Evolutionary conservation across 2,888 invertebrate genomes (phyloP), one percentile per base, ranked within the genome.

Genomic region (Eugnorisma glareosa): DNA sequence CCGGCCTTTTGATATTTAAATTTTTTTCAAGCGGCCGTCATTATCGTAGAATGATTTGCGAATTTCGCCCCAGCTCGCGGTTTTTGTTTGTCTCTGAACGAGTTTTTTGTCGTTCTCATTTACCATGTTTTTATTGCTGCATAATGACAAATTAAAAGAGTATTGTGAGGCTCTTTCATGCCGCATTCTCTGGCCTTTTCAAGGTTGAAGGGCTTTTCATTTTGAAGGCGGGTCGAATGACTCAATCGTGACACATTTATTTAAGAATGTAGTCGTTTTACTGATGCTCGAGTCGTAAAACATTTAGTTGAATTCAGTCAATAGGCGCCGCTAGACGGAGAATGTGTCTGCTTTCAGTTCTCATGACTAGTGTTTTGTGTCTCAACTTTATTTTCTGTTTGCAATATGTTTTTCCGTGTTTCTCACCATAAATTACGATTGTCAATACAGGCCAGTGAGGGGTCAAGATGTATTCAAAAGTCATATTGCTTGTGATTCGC

Each of bases 1-100:
- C 96, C 96, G 94, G 95, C 94, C 96, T 96, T 96, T 96, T 96
- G 96, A 96, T 96, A 96, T 96, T 96, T 96, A 96, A 96, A 95
- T 96, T 96, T 96, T 96, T 96, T 96, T 96, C 94, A 96, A 96
- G 96, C 96, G 96, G 93, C 94, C 95, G 91, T 96, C 96, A 96
- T 96, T 96, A 96, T 91, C 94, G 90, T 92, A 92, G 94, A 92
- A 96, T 96, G 96, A 96, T 96, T 95, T 96, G 96, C 96, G 95
- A 96, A 96, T 94, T 96, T 93, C 91, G 95, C 96, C 96, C 96
- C 94, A 93, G 89, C 93, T 91, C 94, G 95, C 93, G 94, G 95
- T 96, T 96, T 96, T 96, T 96, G 95, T 94, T 91, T 91, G 93
- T 93, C 88, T 90, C 91, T 92, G 94, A 94, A 94, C 93, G 94